Base-by-base conservation (phyloP, 2,797 vertebrate genomes). In the Nasua narica region DNA sequence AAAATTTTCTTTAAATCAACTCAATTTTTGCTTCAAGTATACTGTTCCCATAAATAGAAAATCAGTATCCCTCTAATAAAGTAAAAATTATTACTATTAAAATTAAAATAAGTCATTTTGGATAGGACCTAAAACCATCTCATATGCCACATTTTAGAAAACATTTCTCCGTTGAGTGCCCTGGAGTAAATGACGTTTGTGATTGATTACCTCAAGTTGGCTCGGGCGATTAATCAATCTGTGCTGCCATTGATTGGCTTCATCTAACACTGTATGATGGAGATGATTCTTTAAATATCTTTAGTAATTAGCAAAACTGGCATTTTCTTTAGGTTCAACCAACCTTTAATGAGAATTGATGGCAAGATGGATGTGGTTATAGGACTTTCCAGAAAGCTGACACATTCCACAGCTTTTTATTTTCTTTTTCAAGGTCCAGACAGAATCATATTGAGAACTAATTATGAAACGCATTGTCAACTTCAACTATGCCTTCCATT, bases 221-320 rank as follows among this genome's bases (percentile, higher is more conserved):
- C 82, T 92, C 60, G 93, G 65, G 74, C 72, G 90, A 92, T 84
- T 93, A 91, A 94, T 96, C 97, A 97, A 65, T 87, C 77, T 83
- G 87, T 37, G 27, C 56, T 88, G 50, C 88, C 96, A 77, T 82
- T 97, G 96, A 97, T 96, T 88, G 95, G 95, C 92, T 92, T 91
- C 97, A 92, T 96, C 86, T 96, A 97, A 94, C 74, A 86, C 32
- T 27, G 4, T 74, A 82, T 48, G 29, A 76, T 62, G 54, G 74
- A 97, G 78, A 95, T 89, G 92, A 93, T 85, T 84, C 52, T 76
- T 92, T 81, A 91, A 84, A 93, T 78, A 85, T 85, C 86, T 78
- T 94, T 70, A 65, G 62, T 81, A 96, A 96, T 97, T 97, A 96
- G 62, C 56, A 79, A 96, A 94, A 88, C 58, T 67, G 83, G 29